phyloP scores from a whole-genome alignment of 2,888 invertebrate species.

The Troglohyphantes excavatus region DNA sequence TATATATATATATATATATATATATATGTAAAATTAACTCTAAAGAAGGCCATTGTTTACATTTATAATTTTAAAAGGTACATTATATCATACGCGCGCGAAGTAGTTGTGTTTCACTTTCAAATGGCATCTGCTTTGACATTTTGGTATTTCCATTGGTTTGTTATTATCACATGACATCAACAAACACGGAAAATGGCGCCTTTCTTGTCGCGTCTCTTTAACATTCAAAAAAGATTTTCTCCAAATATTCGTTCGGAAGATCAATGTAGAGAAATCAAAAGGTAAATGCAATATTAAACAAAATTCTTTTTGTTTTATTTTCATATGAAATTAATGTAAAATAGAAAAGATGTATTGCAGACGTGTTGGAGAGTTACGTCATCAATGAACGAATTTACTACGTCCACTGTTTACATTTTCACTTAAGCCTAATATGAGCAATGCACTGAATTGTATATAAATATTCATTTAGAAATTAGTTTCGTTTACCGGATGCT shows the following conservation, averaged over 20 bases:
- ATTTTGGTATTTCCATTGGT: conserved; percentile 51
- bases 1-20: too few species aligned
- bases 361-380: conserved; percentile 59
- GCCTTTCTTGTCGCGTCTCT: conserved; percentile 77
- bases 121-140: conserved; percentile 33
- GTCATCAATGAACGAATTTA: conserved; percentile 75
- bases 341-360: not conserved
- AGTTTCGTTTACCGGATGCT: too few species aligned
- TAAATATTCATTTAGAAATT: not conserved
- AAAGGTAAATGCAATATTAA: conserved; percentile 47
- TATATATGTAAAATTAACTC: too few species aligned
- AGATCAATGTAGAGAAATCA: conserved; percentile 51
- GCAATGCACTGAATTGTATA: not conserved
- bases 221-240: conserved; percentile 72
- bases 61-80: too few species aligned
- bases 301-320: not conserved
- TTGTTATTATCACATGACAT: conserved; percentile 70
- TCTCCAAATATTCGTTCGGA: conserved; percentile 64
- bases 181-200: conserved; percentile 77
- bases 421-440: conserved; percentile 44
- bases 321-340: not conserved
- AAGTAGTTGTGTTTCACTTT: not conserved
- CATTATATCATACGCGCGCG: too few species aligned
- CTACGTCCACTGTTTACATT: conserved; percentile 74
- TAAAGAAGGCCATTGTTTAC: too few species aligned